Evolutionary conservation across 2,888 invertebrate species (phyloP).

Genomic region (Operophtera brumata): DNA sequence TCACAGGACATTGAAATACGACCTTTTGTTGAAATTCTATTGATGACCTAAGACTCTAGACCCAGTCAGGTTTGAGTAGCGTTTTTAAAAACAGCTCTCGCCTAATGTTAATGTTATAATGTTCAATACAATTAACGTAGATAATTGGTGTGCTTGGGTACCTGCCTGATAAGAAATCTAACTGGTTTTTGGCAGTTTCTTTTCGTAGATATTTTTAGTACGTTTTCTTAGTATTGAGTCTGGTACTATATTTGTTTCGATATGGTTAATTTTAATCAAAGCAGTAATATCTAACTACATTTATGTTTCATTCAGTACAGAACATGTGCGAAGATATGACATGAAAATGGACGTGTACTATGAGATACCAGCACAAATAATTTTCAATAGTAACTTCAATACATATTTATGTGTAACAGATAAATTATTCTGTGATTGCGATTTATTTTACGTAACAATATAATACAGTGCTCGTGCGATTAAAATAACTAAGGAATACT

Average conservation of each 20-base stretch:
- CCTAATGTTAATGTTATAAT: background rate
- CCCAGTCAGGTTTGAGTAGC: constrained; percentile 1
- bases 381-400: constrained; percentile 7
- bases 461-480: constrained; percentile 33
- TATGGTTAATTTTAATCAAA: constrained; percentile 20
- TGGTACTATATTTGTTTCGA: constrained; percentile 12
- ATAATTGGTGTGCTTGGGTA: background rate
- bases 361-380: constrained; percentile 30
- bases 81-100: background rate
- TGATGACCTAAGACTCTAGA: constrained; percentile 2
- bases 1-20: background rate
- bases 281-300: constrained; percentile 24
- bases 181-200: background rate
- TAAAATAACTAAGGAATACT: constrained; percentile 37
- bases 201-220: background rate
- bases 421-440: constrained; percentile 25
- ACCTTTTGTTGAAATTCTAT: constrained; percentile 4
- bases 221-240: background rate
- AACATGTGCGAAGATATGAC: constrained; percentile 32
- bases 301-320: constrained; percentile 26
- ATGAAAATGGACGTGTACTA: constrained; percentile 34
- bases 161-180: background rate
- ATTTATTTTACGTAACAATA: constrained; percentile 24
- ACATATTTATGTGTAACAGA: constrained; percentile 19
- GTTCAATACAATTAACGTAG: background rate